Conservation (phyloP, 1,140 invertebrate species). For the Riptortus pedestris region DNA sequence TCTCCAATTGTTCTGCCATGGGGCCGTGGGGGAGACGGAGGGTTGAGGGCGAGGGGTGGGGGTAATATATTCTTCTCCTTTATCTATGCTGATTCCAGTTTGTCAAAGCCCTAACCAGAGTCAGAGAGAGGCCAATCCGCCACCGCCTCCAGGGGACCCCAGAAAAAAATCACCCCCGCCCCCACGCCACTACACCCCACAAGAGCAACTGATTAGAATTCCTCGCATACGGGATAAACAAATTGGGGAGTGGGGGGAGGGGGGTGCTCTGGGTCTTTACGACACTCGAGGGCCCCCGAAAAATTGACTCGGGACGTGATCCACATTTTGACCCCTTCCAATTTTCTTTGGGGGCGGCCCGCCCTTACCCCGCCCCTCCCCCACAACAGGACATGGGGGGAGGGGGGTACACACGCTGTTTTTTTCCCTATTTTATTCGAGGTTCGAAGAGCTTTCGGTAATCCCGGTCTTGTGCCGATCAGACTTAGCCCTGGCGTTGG, state of each 20-base stretch:
- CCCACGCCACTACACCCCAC: not conserved
- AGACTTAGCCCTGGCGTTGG: too few relatives aligned
- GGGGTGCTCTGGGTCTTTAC: constrained; percentile 21
- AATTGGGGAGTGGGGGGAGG: constrained; percentile 15
- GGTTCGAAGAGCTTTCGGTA: too few relatives aligned
- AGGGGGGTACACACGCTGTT: constrained; percentile 19
- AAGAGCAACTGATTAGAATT: constrained; percentile 23
- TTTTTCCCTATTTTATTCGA: constrained; percentile 24
- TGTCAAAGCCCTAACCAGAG: not conserved
- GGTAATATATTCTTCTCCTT: not conserved
- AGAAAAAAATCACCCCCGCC: not conserved
- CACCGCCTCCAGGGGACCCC: not conserved
- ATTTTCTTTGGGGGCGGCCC: constrained; percentile 2
- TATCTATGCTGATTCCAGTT: not conserved
- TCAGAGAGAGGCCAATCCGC: not conserved
- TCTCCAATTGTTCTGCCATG: too few relatives aligned
- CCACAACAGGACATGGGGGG: too few relatives aligned
- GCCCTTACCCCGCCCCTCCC: too few relatives aligned
- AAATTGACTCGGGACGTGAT: constrained; percentile 27
- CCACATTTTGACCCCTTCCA: constrained; percentile 26
- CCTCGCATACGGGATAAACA: constrained; percentile 26
- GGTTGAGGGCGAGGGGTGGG: too few relatives aligned
- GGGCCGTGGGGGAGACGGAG: too few relatives aligned
- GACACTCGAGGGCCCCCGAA: constrained; percentile 21
- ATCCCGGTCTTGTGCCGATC: too few relatives aligned